Evolutionary conservation across 2,113 vertebrate genomes (phyloP), one percentile per base, ranked within the genome.

Genomic region (Trematocara unimaculatum): DNA sequence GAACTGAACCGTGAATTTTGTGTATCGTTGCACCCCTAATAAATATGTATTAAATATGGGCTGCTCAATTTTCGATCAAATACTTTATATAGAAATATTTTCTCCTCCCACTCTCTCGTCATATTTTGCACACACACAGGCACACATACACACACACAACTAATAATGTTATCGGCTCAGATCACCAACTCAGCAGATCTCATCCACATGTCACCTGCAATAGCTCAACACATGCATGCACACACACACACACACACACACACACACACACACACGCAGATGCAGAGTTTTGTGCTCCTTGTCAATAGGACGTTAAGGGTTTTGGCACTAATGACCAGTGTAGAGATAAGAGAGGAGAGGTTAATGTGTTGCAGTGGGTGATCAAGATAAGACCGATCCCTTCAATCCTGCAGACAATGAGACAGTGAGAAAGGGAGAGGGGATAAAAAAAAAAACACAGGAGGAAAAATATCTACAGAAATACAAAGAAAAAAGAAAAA

Each of bases 281-380:
- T 6, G 42, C 82, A 89, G 26, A 87, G 86, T 84, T 92, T 60
- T 82, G 84, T 88, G 90, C 55, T 89, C 84, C 88, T 74, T 93
- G 93, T 96, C 94, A 95, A 95, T 94, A 95, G 94, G 84, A 95
- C 93, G 84, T 94, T 91, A 91, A 96, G 93, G 95, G 95, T 95
- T 95, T 94, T 91, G 94, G 90, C 94, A 95, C 96, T 96, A 96
- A 96, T 96, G 96, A 96, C 96, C 91, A 95, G 93, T 91, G 89
- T 95, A 91, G 87, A 93, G 96, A 96, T 97, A 96, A 97, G 95
- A 94, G 94, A 93, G 92, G 87, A 95, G 94, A 95, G 96, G 96
- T 97, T 97, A 96, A 97, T 97, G 96, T 95, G 94, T 94, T 95
- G 93, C 95, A 91, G 92, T 94, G 96, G 94, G 95, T 93, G 94